Evolutionary conservation across 2,113 vertebrate species (phyloP), one percentile per base, ranked within the genome.

Genomic region (Seriola dumerili): DNA sequence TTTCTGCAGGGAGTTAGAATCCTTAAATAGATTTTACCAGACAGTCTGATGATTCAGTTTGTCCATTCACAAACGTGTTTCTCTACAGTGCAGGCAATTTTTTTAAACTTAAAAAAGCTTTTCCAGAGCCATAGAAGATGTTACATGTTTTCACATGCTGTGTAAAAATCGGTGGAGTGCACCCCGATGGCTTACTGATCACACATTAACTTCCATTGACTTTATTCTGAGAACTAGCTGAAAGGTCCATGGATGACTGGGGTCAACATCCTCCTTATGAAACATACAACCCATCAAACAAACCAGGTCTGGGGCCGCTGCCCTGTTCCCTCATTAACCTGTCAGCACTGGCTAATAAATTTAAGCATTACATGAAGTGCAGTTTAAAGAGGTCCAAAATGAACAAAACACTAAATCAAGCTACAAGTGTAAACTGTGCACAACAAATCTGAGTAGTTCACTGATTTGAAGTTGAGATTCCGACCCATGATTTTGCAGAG

Each of bases 121-220:
- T 16, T 6, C 13, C 12, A 44, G 29, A 48, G 36, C 5, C 19
- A 5, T 40, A 19, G 25, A 62, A 17, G n/a, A 72, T 55, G 34
- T 80, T 66, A 59, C 32, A 64, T 40, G 57, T 16, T 9, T 19
- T 13, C 12, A 68, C 5, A n/a, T 40, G 34, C 55, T 50, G 66
- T 38, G 50, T 2, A 32, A 80, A 73, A 74, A 74, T 63, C 0
- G 7, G 16, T 21, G 9, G 14, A 11, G 5, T 4, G 17, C 6
- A 65, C 46, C 46, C 61, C 32, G 29, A 57, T n/a, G 25, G 11
- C 29, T 72, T 23, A 55, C 17, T 29, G 80, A 78, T 89, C 40
- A 89, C 74, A 78, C 64, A 93, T 90, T 91, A 92, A 91, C 80
- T 78, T 90, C 16, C 59, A 94, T 94, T 88, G 91, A 93, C 25